Evolutionary conservation across 2,113 vertebrate genomes (phyloP), one percentile per base, ranked within the genome.

Genomic region (Gallinago jamesoni): DNA sequence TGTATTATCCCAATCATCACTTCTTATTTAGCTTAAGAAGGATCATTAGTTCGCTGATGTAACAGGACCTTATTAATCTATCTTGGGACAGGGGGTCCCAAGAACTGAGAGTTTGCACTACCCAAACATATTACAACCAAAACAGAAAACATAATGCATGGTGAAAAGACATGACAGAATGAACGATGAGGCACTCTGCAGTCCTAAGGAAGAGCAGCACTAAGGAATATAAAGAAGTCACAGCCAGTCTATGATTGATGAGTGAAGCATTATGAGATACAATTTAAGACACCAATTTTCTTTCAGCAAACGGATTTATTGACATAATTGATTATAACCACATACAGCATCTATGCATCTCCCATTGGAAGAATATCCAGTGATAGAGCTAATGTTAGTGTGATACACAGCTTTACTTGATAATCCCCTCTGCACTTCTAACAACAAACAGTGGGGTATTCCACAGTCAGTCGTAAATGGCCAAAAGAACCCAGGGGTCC

Each of bases 281-380:
- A 83, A 86, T 53, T 39, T 69, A 79, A 90, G 83, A 94, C 62
- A 94, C 66, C 31, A 13, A 35, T 69, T 83, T 93, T 96, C 57
- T 86, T 94, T 96, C 89, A 96, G 93, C 90, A 96, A 96, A 92
- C 84, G 85, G 84, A 83, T 98, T 98, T 98, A 98, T 98, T 98
- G 97, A 96, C 73, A 93, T 93, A 95, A 96, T 45, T 97, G 96
- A 96, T 95, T 94, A 96, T 96, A 95, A 97, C 84, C 96, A 94
- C 39, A 91, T 97, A 98, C 94, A 97, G 96, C 92, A 97, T 97
- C 96, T 97, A 96, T 93, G 96, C 91, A 94, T 96, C 97, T 98
- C 97, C 96, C 97, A 98, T 97, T 96, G 96, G 97, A 98, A 97
- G 95, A 97, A 96, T 95, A 98, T 95, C 96, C 97, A 97, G 97